Percentiles rank a stretch among this genome's conserved stretches.
Evolutionary conservation across 2,888 invertebrate species (phyloP).

Genomic region (Tridacna crocea): DNA sequence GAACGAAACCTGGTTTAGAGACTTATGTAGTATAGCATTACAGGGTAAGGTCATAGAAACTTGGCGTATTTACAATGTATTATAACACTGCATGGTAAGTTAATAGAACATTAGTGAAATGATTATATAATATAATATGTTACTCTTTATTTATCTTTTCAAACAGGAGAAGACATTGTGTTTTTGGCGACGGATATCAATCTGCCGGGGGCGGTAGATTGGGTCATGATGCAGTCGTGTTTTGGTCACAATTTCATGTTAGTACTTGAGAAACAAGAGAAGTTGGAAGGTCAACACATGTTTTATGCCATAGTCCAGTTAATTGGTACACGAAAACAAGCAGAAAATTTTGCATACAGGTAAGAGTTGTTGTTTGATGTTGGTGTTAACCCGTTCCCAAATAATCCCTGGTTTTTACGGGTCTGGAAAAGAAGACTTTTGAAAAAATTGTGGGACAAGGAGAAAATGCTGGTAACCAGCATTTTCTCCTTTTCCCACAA

Average conservation of each 20-base stretch:
- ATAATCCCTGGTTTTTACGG: too few relatives aligned
- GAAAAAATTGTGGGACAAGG: too few relatives aligned
- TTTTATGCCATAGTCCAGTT: constrained; percentile 97
- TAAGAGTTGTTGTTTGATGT: constrained; percentile 73
- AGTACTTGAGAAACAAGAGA: constrained; percentile 95
- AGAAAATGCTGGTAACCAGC: too few relatives aligned
- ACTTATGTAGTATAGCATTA: too few relatives aligned
- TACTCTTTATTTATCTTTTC: neutral
- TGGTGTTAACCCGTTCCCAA: neutral
- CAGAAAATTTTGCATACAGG: constrained; percentile 99
- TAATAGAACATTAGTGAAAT: too few relatives aligned
- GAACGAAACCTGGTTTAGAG: too few relatives aligned
- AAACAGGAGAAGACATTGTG: constrained; percentile 98
- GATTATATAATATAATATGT: neutral
- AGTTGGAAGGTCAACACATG: constrained; percentile 91
- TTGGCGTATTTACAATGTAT: too few relatives aligned
- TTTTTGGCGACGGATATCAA: constrained; percentile 99
- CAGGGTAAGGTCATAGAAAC: too few relatives aligned
- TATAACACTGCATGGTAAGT: too few relatives aligned
- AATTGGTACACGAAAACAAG: constrained; percentile 99
- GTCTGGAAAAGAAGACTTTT: too few relatives aligned
- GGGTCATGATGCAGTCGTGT: constrained; percentile 99
- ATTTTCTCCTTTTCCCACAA: too few relatives aligned
- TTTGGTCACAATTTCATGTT: constrained; percentile 99
- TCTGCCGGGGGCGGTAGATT: constrained; percentile 99